Evolutionary conservation across 2,888 invertebrate genomes (phyloP).

Genomic region (Melanchra persicariae): DNA sequence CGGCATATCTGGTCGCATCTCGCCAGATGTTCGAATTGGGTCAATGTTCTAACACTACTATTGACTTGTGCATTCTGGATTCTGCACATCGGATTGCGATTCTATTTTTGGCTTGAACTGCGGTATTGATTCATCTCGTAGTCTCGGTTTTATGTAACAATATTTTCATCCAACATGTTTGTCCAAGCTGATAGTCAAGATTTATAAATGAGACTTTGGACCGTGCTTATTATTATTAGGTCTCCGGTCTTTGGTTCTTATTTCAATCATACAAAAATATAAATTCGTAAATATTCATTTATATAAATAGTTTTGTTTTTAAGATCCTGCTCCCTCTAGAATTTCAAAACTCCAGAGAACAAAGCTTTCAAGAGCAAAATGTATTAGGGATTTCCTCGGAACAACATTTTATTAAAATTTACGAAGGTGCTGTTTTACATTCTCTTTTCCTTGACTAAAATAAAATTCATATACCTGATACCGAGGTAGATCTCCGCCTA

Average conservation of each 20-base stretch:
- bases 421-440: slow-evolving; percentile 25
- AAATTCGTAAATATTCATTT: slow-evolving; percentile 3
- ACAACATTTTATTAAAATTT: slow-evolving; percentile 50
- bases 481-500: slow-evolving; percentile 1
- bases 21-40: slow-evolving; percentile 63
- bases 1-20: slow-evolving; percentile 59
- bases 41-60: slow-evolving; percentile 58
- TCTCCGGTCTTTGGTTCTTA: neutral
- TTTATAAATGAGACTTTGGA: neutral
- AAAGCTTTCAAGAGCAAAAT: slow-evolving; percentile 50
- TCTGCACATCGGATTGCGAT: slow-evolving; percentile 23
- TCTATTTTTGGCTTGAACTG: slow-evolving; percentile 39
- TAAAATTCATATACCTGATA: slow-evolving; percentile 16
- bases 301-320: slow-evolving; percentile 24
- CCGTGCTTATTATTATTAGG: neutral
- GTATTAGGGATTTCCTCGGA: slow-evolving; percentile 44
- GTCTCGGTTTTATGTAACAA: slow-evolving; percentile 3
- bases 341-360: slow-evolving; percentile 43
- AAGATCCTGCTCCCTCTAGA: slow-evolving; percentile 27
- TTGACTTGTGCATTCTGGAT: slow-evolving; percentile 47
- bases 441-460: slow-evolving; percentile 20
- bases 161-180: neutral
- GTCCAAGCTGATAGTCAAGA: neutral
- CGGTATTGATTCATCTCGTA: slow-evolving; percentile 6
- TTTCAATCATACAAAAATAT: slow-evolving; percentile 18